Conservation (phyloP, 2,113 vertebrate genomes). For the Cettia cetti region DNA sequence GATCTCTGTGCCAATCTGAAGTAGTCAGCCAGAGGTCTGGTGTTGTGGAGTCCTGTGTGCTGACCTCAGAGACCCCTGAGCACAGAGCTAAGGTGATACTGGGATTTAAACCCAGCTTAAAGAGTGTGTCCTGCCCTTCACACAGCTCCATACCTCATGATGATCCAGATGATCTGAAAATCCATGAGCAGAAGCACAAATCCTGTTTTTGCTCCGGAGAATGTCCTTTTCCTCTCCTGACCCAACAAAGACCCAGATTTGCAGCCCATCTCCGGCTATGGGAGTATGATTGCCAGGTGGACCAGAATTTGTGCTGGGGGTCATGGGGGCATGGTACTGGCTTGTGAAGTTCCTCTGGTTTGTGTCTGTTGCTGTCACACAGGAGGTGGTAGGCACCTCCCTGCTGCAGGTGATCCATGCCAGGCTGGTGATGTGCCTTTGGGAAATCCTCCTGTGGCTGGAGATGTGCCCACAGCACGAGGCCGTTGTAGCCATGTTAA, state of each 20-base stretch:
- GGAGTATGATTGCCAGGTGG: fast-evolving
- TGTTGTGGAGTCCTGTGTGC: not conserved
- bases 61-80: not conserved
- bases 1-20: not conserved
- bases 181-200: not conserved
- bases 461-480: not conserved
- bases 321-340: not conserved
- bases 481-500: fast-evolving
- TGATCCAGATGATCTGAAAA: not conserved
- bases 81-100: not conserved
- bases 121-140: not conserved
- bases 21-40: not conserved
- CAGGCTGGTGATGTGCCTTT: not conserved
- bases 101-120: not conserved
- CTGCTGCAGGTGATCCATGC: not conserved
- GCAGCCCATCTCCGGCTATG: fast-evolving
- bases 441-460: not conserved
- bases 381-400: not conserved
- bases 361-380: not conserved
- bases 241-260: fast-evolving
- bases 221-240: not conserved
- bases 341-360: not conserved
- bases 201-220: not conserved
- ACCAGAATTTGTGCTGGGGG: too few relatives aligned
- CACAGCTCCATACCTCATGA: not conserved